phyloP scores from a whole-genome alignment of 2,888 invertebrate genomes.

The Macropis europaea region DNA sequence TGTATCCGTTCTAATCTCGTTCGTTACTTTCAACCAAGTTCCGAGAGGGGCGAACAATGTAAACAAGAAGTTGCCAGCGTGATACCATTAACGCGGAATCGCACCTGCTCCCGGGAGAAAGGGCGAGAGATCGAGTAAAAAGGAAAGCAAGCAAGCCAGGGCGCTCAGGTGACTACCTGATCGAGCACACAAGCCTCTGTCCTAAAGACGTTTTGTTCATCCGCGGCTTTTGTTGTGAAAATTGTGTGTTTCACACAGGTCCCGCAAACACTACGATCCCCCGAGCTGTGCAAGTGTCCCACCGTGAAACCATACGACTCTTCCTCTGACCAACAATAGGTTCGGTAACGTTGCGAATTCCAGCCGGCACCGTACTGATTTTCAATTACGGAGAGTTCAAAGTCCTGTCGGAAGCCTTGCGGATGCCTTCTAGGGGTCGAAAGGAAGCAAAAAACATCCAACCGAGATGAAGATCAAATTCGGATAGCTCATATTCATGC shows the following conservation, averaged over 20 bases:
- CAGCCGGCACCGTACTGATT: too few relatives aligned
- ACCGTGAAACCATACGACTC: slow-evolving; percentile 6
- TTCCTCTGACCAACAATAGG: background rate
- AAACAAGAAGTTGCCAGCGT: slow-evolving; percentile 31
- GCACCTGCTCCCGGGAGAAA: slow-evolving; percentile 49
- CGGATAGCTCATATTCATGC: too few relatives aligned
- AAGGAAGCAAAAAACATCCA: too few relatives aligned
- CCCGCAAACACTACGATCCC: slow-evolving; percentile 56
- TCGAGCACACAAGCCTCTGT: slow-evolving; percentile 65
- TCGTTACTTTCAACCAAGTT: slow-evolving; percentile 7
- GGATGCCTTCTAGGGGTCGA: too few relatives aligned
- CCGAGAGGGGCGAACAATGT: slow-evolving; percentile 9
- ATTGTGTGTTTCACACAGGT: slow-evolving; percentile 66
- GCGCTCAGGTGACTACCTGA: slow-evolving; percentile 73
- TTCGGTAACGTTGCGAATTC: slow-evolving; percentile 21
- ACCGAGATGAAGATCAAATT: too few relatives aligned
- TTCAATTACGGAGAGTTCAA: too few relatives aligned
- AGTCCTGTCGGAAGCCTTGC: too few relatives aligned
- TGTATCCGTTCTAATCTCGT: background rate
- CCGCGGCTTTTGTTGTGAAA: slow-evolving; percentile 71
- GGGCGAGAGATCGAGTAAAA: slow-evolving; percentile 45
- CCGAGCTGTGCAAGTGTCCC: slow-evolving; percentile 13
- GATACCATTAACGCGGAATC: slow-evolving; percentile 38
- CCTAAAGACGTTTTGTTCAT: slow-evolving; percentile 67
- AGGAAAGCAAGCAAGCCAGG: slow-evolving; percentile 48